phyloP scores from a whole-genome alignment of 1,140 invertebrate species.

The Idris sp. region DNA sequence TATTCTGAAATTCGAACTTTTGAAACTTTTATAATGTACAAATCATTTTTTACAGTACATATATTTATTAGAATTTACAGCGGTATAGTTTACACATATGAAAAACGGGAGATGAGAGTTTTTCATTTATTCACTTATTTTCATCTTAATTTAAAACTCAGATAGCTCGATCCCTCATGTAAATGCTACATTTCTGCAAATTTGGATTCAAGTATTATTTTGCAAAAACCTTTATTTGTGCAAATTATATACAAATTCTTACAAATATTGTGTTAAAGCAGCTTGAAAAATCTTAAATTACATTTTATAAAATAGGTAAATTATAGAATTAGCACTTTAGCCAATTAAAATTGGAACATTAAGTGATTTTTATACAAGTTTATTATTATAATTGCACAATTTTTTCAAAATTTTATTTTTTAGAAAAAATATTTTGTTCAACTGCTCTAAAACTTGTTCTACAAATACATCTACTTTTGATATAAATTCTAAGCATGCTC shows the following conservation, averaged over 20 bases:
- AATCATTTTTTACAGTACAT: not conserved
- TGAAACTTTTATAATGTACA: too few species aligned
- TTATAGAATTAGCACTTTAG: not conserved
- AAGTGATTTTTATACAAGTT: too few species aligned
- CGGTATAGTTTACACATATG: too few species aligned
- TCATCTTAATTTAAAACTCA: not conserved
- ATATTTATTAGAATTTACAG: too few species aligned
- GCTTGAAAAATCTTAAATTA: conserved; percentile 9
- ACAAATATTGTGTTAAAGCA: conserved; percentile 1
- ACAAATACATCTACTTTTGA: too few species aligned
- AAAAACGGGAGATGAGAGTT: conserved; percentile 40
- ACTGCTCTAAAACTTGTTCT: too few species aligned
- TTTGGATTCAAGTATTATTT: conserved; percentile 36
- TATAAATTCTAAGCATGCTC: conserved; percentile 10
- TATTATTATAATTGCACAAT: too few species aligned
- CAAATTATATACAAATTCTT: conserved; percentile 19
- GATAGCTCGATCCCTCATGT: conserved; percentile 2
- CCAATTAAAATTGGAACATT: too few species aligned
- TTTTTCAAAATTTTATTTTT: too few species aligned
- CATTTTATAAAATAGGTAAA: not conserved
- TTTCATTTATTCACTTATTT: conserved; percentile 27
- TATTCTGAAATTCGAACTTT: too few species aligned
- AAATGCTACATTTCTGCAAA: conserved; percentile 18
- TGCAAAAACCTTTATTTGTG: conserved; percentile 24
- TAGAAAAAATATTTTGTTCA: too few species aligned